Evolutionary conservation across 2,113 vertebrate species (phyloP), one percentile per base, ranked within the genome.

Genomic region (Nannospalax galili): DNA sequence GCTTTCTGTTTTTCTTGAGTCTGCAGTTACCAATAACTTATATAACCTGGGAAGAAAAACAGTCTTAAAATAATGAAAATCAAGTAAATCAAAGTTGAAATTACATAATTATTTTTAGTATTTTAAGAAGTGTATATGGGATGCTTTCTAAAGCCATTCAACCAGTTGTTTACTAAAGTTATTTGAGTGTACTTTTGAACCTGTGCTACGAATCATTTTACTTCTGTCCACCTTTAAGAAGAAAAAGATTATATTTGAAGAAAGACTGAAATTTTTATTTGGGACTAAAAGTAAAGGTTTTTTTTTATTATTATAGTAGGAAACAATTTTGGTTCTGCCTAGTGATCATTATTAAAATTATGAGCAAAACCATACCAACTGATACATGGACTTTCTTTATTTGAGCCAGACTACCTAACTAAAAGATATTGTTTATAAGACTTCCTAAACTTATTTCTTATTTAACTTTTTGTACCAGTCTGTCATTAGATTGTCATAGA

Each of bases 281-380:
- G 75, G 64, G 30, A 91, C 88, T 60, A 91, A 94, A 97, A 97
- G 69, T 93, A n/a, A 93, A 93, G 94, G 72, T 89, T 52, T 52
- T 52, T 52, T 52, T 52, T 52, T 96, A 95, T 96, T 65, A 86
- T 35, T 84, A 17, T 93, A 42, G 40, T 94, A 85, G 60, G 95
- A 93, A 95, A 74, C 32, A 80, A 14, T 81, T 97, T 93, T 79
- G 45, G 15, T 96, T 93, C 58, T 96, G 65, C 65, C 24, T 78
- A 94, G 30, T 88, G 35, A 88, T 90, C 35, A 84, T 85, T 88
- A 90, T 62, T 97, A 84, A 92, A 92, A 95, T 84, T 95, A 37
- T 56, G 48, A 90, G 9, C 74, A 80, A 79, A 73, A 32, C 48
- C 84, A 30, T 90, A 88, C 35, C 37, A 78, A 32, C 77, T 93